Conservation (phyloP, 2,113 vertebrate genomes). For the Sphaerodactylus townsendi region DNA sequence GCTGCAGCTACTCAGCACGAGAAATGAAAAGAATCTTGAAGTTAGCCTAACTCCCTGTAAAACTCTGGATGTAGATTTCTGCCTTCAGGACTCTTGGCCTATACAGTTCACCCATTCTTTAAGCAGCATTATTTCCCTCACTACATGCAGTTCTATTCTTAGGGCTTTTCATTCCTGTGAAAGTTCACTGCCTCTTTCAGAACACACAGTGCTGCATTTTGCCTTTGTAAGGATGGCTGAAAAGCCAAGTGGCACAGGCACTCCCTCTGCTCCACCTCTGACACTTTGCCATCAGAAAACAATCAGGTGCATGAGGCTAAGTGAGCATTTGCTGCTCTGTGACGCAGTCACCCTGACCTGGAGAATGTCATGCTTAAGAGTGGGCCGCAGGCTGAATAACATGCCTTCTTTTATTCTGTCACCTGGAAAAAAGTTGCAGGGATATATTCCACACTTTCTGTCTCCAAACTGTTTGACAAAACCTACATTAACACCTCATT, state of each 20-base stretch:
- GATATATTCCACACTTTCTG: neutral
- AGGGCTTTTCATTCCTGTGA: constrained; percentile 10
- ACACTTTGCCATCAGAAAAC: constrained; percentile 23
- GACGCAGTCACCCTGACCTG: constrained; percentile 1
- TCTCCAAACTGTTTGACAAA: constrained; percentile 9
- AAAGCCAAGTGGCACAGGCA: neutral
- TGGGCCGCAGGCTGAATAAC: constrained; percentile 12
- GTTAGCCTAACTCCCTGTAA: neutral
- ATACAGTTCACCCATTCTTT: neutral
- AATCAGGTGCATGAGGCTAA: neutral
- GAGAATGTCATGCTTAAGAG: constrained; percentile 25
- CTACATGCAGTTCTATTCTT: constrained; percentile 29
- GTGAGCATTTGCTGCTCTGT: constrained; percentile 13
- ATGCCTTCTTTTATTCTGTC: constrained; percentile 14
- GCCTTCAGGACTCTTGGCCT: neutral
- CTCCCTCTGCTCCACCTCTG: constrained; percentile 20
- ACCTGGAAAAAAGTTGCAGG: constrained; percentile 9
- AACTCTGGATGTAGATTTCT: neutral
- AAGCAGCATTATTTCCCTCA: constrained; percentile 8
- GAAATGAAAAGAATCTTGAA: neutral
- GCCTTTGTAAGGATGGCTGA: constrained; percentile 1
- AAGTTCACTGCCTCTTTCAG: constrained; percentile 20
- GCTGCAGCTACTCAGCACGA: neutral
- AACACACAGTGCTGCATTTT: neutral
- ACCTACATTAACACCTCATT: constrained; percentile 37